phyloP scores from a whole-genome alignment of 2,888 invertebrate genomes.

The Stenodema calcarata region DNA sequence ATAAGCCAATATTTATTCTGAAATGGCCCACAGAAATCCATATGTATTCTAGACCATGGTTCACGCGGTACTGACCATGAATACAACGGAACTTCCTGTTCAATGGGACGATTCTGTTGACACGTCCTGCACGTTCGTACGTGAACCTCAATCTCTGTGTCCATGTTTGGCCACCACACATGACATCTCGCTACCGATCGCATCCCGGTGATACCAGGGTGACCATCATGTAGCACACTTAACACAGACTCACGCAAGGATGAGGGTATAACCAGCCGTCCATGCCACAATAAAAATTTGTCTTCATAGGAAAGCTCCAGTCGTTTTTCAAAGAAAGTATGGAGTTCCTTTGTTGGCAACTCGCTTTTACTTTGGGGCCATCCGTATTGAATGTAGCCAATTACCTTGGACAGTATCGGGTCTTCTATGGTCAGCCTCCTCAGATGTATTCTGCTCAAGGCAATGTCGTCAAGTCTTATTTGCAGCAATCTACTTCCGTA shows the following conservation, averaged over 20 bases:
- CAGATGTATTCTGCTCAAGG: neutral
- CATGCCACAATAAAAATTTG: neutral
- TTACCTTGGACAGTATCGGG: neutral
- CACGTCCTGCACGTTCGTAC: neutral
- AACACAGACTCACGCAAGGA: neutral
- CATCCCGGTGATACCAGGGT: slow-evolving; percentile 18
- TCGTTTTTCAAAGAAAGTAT: neutral
- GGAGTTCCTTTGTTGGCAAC: neutral
- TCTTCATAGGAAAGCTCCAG: neutral
- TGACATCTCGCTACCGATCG: slow-evolving; percentile 11
- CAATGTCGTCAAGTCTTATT: neutral
- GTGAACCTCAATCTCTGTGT: neutral
- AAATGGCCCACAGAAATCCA: no score
- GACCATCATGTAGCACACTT: slow-evolving; percentile 1
- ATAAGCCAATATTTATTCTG: slow-evolving; percentile 8
- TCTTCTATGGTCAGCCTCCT: neutral
- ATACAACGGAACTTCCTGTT: neutral
- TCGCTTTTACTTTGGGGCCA: neutral
- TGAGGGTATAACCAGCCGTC: neutral
- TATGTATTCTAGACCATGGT: neutral
- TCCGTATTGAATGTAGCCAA: neutral
- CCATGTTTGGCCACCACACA: slow-evolving; percentile 33
- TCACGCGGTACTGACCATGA: neutral
- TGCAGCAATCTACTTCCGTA: no score
- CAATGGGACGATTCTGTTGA: neutral